Conservation (phyloP, 2,888 invertebrate species). For the Ornithoptera priamus region DNA sequence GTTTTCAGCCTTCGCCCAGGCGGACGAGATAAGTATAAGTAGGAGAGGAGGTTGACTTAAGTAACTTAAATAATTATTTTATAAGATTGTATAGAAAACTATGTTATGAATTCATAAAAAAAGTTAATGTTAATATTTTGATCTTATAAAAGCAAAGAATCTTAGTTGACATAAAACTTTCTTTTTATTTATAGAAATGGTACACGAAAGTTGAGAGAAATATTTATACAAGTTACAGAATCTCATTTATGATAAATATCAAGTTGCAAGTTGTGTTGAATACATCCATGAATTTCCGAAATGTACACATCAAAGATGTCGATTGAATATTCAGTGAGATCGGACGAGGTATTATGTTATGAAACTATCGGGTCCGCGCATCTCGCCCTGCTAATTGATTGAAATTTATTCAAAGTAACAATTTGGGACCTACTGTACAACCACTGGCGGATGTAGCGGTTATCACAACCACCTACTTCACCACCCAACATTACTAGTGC, state of each 20-base stretch:
- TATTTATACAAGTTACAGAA: not conserved
- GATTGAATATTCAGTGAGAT: conserved; percentile 69
- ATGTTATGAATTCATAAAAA: too few species aligned
- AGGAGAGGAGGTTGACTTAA: too few species aligned
- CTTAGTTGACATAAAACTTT: not conserved
- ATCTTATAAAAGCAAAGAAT: too few species aligned
- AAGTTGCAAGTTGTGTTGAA: conserved; percentile 23
- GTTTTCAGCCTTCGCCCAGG: too few species aligned
- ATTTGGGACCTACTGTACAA: conserved; percentile 47
- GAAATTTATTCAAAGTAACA: conserved; percentile 69
- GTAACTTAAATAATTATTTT: too few species aligned
- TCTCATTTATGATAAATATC: not conserved
- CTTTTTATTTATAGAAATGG: too few species aligned
- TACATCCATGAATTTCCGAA: conserved; percentile 38
- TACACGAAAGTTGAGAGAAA: too few species aligned
- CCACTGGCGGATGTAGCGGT: conserved; percentile 39
- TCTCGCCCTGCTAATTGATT: conserved; percentile 66
- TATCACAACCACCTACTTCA: not conserved
- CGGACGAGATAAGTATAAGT: too few species aligned
- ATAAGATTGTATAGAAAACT: too few species aligned
- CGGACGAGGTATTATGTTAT: conserved; percentile 55
- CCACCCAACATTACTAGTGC: too few species aligned
- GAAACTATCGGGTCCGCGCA: conserved; percentile 53
- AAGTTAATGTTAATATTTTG: too few species aligned
- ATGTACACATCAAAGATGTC: conserved; percentile 63